Evolutionary conservation across 2,888 invertebrate genomes (phyloP).

Genomic region (Pecten maximus): DNA sequence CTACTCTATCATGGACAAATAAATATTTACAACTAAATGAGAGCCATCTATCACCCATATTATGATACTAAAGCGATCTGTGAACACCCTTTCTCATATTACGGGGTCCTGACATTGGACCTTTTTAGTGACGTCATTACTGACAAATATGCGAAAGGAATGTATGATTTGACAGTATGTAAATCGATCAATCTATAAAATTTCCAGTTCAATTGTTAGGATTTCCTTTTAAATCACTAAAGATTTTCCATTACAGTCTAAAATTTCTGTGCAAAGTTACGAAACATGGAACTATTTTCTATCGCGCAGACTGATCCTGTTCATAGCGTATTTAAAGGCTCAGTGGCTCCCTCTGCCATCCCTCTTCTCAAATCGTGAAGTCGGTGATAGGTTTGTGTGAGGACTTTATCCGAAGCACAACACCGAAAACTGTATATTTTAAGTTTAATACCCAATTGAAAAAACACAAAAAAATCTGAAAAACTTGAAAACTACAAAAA

Average conservation of each 20-base stretch:
- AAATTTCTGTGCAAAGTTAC: neutral
- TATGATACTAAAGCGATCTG: no score
- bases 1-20: no score
- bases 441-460: constrained; percentile 66
- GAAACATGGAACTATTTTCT: constrained; percentile 48
- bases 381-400: constrained; percentile 71
- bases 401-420: constrained; percentile 60
- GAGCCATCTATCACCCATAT: no score
- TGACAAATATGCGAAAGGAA: neutral
- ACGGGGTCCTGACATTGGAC: no score
- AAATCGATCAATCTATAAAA: neutral
- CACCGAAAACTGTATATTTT: constrained; percentile 68
- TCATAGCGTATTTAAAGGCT: constrained; percentile 49
- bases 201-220: no score
- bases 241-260: neutral
- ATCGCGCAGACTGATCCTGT: constrained; percentile 35
- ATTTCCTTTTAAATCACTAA: neutral
- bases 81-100: no score
- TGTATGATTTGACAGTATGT: neutral
- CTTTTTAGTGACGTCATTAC: constrained; percentile 1
- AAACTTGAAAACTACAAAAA: constrained; percentile 69
- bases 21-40: no score
- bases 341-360: constrained; percentile 63
- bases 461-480: constrained; percentile 76
- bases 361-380: constrained; percentile 75